These are phyloP conservation scores for Sycophaga agraensis DNA, from an alignment of 1,140 invertebrate genomes.

Conservation along the genomic window DNA sequence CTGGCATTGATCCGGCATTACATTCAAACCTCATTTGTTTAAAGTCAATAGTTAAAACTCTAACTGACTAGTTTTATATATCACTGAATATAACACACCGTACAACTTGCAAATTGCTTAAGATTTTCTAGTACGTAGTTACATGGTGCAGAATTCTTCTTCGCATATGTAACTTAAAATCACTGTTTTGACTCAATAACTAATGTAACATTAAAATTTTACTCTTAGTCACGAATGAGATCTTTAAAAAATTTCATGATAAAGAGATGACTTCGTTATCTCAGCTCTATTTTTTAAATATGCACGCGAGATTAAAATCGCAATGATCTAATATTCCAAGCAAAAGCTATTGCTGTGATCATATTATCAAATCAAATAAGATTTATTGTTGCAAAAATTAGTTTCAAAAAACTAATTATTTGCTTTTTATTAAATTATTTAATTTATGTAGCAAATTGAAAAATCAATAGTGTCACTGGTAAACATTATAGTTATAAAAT, in stretches of 20 bases:
- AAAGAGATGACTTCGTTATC: neutral
- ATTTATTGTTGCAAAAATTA: no score
- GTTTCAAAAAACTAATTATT: no score
- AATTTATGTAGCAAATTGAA: no score
- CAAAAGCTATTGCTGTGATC: no score
- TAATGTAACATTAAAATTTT: neutral
- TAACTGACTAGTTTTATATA: constrained; percentile 49
- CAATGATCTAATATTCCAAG: no score
- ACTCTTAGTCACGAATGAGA: neutral
- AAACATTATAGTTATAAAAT: no score
- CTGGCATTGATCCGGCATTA: neutral
- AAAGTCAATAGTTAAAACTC: constrained; percentile 29
- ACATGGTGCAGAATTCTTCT: neutral
- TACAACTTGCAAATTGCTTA: constrained; percentile 25
- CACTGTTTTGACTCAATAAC: neutral
- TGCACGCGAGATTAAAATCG: neutral
- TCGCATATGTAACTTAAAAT: neutral
- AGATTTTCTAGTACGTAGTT: constrained; percentile 15
- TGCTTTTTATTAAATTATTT: no score
- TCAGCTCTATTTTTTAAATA: neutral
- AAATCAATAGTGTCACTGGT: no score
- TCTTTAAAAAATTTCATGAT: neutral
- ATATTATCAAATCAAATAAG: no score
- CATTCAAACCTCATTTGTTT: neutral
- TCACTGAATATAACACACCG: constrained; percentile 42